Conservation (phyloP, 2,113 vertebrate species). For the Neofelis nebulosa region DNA sequence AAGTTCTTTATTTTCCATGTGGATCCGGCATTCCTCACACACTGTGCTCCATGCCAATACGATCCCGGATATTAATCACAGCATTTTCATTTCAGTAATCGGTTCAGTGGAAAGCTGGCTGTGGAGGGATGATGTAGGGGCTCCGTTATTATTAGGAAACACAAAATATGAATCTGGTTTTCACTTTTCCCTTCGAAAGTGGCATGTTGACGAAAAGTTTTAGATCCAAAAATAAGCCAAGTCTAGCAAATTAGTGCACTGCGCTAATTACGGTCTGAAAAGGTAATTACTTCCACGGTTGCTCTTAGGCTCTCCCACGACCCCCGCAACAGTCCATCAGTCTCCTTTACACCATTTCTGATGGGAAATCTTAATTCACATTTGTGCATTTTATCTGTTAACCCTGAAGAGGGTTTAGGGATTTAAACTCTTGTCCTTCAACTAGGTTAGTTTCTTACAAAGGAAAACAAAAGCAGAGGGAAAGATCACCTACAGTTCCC, state of each 20-base stretch:
- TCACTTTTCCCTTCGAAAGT: constrained; percentile 13
- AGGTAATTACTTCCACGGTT: background rate
- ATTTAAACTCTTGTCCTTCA: constrained; percentile 58
- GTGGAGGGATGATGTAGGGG: background rate
- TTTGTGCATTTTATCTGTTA: constrained; percentile 62
- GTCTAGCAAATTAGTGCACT: background rate
- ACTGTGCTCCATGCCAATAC: background rate
- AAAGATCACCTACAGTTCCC: constrained; percentile 17
- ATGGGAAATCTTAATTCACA: constrained; percentile 58
- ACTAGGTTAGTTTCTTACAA: constrained; percentile 32
- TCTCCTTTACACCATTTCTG: background rate
- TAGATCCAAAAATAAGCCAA: background rate
- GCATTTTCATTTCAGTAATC: constrained; percentile 38
- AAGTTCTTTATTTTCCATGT: constrained; percentile 32
- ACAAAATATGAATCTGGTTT: background rate
- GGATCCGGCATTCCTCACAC: background rate
- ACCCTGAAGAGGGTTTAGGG: background rate
- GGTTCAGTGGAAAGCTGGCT: background rate
- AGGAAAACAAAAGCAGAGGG: constrained; percentile 61
- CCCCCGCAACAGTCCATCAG: background rate
- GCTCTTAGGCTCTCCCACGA: background rate
- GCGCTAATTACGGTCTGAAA: background rate
- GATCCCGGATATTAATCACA: background rate
- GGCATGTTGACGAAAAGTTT: background rate
- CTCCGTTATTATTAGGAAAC: background rate